Evolutionary conservation across 2,113 vertebrate genomes (phyloP).

Genomic region (Raja brachyura): DNA sequence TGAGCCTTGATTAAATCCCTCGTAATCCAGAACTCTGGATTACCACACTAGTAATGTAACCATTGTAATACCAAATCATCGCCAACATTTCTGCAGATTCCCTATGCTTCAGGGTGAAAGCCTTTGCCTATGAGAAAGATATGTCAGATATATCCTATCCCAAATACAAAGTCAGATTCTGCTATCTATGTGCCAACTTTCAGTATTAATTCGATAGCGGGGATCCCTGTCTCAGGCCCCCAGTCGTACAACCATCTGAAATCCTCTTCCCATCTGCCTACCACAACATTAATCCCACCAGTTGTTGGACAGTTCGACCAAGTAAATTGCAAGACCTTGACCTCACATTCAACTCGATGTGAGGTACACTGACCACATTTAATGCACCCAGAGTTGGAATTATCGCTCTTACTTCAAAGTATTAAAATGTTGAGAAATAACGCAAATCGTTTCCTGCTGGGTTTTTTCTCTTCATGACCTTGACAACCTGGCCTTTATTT

Average conservation of each 20-base stretch:
- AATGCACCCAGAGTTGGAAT: background rate
- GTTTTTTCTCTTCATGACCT: conserved; percentile 1
- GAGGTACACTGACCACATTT: background rate
- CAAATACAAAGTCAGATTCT: background rate
- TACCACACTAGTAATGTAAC: too few relatives aligned
- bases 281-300: background rate
- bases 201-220: background rate
- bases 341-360: background rate
- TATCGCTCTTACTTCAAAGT: background rate
- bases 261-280: background rate
- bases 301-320: background rate
- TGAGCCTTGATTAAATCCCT: too few relatives aligned
- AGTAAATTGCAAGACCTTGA: background rate
- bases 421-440: conserved; percentile 8
- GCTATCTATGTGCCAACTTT: background rate
- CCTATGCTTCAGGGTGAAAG: background rate
- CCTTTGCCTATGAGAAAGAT: background rate
- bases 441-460: background rate
- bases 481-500: background rate
- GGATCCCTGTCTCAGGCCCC: too few relatives aligned
- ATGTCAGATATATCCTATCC: background rate
- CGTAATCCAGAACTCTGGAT: too few relatives aligned
- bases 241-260: background rate
- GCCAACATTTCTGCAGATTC: background rate
- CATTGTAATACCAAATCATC: too few relatives aligned